Percentiles rank a stretch among this genome's conserved stretches.
Conservation (phyloP, 2,797 vertebrate genomes). For the Psittacula echo region DNA sequence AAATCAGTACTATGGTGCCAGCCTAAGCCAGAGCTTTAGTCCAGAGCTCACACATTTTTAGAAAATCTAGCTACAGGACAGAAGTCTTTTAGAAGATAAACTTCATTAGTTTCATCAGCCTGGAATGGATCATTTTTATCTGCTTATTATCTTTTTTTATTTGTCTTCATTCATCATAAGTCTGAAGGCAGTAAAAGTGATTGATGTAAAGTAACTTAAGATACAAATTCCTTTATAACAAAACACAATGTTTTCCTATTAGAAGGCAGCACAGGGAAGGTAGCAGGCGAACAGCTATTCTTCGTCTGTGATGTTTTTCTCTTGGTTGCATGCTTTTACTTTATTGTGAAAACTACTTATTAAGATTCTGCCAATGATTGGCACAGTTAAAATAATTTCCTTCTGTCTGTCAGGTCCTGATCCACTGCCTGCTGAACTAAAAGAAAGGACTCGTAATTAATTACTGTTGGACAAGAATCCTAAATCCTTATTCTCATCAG, state of each 20-base stretch:
- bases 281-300: not conserved
- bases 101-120: not conserved
- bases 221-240: not conserved
- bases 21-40: not conserved
- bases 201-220: not conserved
- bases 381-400: constrained; percentile 20
- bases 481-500: constrained; percentile 36
- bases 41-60: not conserved
- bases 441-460: constrained; percentile 32
- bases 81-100: not conserved
- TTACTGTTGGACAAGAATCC: not conserved
- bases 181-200: not conserved
- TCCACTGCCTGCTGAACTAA: not conserved
- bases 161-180: not conserved
- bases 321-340: not conserved
- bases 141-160: not conserved
- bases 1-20: not conserved
- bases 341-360: not conserved
- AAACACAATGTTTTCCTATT: not conserved
- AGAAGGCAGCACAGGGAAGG: not conserved
- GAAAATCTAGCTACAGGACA: not conserved
- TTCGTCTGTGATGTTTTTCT: not conserved
- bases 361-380: not conserved
- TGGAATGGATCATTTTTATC: not conserved
- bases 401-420: constrained; percentile 8